Conservation (phyloP, 2,888 invertebrate genomes). For the Cataglyphis altisquamis region DNA sequence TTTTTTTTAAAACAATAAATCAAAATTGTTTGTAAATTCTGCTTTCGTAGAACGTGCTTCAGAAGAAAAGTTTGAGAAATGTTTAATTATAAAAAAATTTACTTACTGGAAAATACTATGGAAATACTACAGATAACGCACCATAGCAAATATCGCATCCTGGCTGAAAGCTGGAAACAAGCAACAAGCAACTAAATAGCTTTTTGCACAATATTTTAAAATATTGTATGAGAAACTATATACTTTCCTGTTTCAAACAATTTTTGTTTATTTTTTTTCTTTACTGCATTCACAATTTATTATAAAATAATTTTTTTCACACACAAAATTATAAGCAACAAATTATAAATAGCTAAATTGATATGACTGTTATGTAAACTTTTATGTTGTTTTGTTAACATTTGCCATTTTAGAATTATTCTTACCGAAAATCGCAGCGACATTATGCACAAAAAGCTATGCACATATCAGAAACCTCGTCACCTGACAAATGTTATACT, state of each 20-base stretch:
- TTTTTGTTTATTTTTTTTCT: too few species aligned
- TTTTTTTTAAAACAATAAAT: not conserved
- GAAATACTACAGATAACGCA: not conserved
- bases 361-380: not conserved
- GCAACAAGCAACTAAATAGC: not conserved
- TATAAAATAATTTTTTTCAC: not conserved
- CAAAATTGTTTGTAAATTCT: not conserved
- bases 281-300: too few species aligned
- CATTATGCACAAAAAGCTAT: conserved; percentile 5
- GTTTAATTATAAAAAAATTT: conserved; percentile 2
- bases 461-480: not conserved
- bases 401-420: not conserved
- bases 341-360: not conserved
- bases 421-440: conserved; percentile 12
- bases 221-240: too few species aligned
- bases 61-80: not conserved
- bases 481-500: conserved; percentile 7
- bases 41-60: not conserved
- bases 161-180: conserved; percentile 21
- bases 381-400: not conserved
- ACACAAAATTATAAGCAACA: not conserved
- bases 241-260: too few species aligned
- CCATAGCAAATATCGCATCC: not conserved
- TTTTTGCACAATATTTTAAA: not conserved
- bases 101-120: conserved; percentile 1